phyloP scores from a whole-genome alignment of 2,888 invertebrate genomes.

The Caenorhabditis japonica region DNA sequence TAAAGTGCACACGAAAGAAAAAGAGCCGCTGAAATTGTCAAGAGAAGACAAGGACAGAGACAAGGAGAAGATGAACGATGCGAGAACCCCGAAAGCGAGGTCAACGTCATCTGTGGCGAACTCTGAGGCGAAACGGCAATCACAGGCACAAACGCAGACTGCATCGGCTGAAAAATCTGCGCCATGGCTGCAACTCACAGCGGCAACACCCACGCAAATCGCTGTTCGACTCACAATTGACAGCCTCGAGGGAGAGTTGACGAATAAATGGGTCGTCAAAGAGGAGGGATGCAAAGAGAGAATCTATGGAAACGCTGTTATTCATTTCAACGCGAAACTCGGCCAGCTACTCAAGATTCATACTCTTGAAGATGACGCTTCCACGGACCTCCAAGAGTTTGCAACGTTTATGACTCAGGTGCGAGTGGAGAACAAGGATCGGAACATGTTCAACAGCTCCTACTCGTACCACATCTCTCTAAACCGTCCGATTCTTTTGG shows the following conservation, averaged over 20 bases:
- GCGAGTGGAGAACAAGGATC: slow-evolving; percentile 70
- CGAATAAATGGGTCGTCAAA: slow-evolving; percentile 78
- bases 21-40: slow-evolving; percentile 17
- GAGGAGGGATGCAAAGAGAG: slow-evolving; percentile 69
- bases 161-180: slow-evolving; percentile 44
- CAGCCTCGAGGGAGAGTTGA: slow-evolving; percentile 87
- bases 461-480: slow-evolving; percentile 83
- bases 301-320: slow-evolving; percentile 83
- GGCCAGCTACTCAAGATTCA: slow-evolving; percentile 83
- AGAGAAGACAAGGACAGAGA: slow-evolving; percentile 1
- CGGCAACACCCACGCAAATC: slow-evolving; percentile 96
- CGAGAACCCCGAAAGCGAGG: neutral
- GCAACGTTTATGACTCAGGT: slow-evolving; percentile 93
- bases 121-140: neutral
- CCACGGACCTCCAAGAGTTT: slow-evolving; percentile 96
- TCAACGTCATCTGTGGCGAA: neutral
- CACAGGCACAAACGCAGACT: slow-evolving; percentile 2
- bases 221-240: slow-evolving; percentile 96
- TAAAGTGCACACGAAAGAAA: slow-evolving; percentile 39
- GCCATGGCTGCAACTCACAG: slow-evolving; percentile 91
- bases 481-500: slow-evolving; percentile 92
- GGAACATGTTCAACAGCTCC: slow-evolving; percentile 49
- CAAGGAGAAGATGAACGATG: neutral
- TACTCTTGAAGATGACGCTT: slow-evolving; percentile 97
- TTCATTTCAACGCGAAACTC: slow-evolving; percentile 93